Evolutionary conservation across 1,140 invertebrate species (phyloP).

Genomic region (Brachionus calyciflorus): DNA sequence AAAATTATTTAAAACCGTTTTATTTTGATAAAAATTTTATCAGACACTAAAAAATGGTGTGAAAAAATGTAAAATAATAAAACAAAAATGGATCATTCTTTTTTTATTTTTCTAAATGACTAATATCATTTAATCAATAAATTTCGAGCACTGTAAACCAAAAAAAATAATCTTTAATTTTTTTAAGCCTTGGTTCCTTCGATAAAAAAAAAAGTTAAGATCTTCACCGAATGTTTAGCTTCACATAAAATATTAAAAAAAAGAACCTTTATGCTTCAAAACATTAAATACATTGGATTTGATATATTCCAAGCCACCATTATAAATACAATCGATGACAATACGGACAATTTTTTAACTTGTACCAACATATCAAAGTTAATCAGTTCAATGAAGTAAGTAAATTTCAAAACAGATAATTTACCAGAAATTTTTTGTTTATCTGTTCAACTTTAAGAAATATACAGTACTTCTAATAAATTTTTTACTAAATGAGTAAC

Average conservation of each 20-base stretch:
- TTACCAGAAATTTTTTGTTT: too few species aligned
- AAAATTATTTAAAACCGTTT: too few species aligned
- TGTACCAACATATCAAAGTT: background rate
- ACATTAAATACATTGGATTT: background rate
- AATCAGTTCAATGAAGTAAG: slow-evolving; percentile 2
- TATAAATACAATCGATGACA: background rate
- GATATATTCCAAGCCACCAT: background rate
- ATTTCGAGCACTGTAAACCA: background rate
- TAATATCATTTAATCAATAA: background rate
- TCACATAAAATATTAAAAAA: background rate
- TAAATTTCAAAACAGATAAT: background rate
- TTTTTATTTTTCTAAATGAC: too few species aligned
- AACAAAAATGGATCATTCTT: too few species aligned
- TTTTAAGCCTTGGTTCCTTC: background rate
- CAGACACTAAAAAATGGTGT: too few species aligned
- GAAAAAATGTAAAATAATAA: too few species aligned
- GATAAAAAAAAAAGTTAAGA: background rate
- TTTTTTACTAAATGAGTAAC: too few species aligned
- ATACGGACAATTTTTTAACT: background rate
- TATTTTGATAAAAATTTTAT: too few species aligned
- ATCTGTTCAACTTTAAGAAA: too few species aligned
- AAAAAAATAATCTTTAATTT: background rate
- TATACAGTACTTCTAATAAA: too few species aligned
- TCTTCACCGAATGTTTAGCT: background rate
- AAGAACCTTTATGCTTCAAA: background rate